These are phyloP conservation scores for Enteromius mattozi DNA, from an alignment of 2,797 vertebrate species.

Conservation along the genomic window DNA sequence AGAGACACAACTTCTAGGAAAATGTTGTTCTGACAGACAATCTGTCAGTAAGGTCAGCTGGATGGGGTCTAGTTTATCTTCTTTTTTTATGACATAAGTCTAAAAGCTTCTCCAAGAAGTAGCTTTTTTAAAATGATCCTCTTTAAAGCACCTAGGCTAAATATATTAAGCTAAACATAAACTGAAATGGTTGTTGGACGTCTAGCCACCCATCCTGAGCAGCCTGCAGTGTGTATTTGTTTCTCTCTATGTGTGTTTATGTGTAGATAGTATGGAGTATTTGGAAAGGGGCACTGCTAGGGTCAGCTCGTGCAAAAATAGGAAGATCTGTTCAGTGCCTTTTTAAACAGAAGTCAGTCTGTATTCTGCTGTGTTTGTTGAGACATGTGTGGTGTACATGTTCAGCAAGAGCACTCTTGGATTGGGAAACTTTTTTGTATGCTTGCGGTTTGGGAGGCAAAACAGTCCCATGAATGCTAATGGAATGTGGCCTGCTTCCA, in stretches of 20 bases:
- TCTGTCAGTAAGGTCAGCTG: not conserved
- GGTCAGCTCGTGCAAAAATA: slow-evolving; percentile 76
- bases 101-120: not conserved
- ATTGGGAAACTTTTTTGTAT: slow-evolving; percentile 19
- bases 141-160: not conserved
- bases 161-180: slow-evolving; percentile 1
- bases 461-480: slow-evolving; percentile 28
- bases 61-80: not conserved
- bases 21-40: not conserved
- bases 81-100: not conserved
- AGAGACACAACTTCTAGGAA: not conserved
- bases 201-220: not conserved
- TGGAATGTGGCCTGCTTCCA: slow-evolving; percentile 26
- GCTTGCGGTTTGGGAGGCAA: slow-evolving; percentile 24
- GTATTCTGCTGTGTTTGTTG: slow-evolving; percentile 49
- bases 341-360: slow-evolving; percentile 47
- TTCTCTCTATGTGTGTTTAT: slow-evolving; percentile 31
- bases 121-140: not conserved
- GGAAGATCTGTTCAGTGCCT: slow-evolving; percentile 56
- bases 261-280: slow-evolving; percentile 12
- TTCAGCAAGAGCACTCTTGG: slow-evolving; percentile 19
- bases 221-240: not conserved
- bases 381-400: slow-evolving; percentile 30
- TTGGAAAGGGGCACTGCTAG: slow-evolving; percentile 8
- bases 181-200: not conserved